Conservation (phyloP, 2,888 invertebrate species). For the Lithophane socia region DNA sequence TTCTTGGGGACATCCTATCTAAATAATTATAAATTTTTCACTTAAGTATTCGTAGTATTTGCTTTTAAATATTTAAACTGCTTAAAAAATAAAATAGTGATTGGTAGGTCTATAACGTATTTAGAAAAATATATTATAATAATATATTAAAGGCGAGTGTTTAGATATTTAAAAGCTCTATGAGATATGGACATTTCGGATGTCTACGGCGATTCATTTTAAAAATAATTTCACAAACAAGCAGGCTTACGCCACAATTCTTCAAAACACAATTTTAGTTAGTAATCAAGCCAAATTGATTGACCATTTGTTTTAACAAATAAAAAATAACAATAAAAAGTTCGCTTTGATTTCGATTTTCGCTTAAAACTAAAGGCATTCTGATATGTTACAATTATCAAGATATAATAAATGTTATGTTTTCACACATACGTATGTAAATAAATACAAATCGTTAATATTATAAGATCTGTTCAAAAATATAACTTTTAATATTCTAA, state of each 20-base stretch:
- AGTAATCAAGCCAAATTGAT: slow-evolving; percentile 17
- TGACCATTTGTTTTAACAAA: slow-evolving; percentile 44
- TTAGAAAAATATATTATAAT: slow-evolving; percentile 41
- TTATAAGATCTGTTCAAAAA: slow-evolving; percentile 47
- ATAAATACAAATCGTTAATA: slow-evolving; percentile 42
- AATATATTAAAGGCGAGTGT: slow-evolving; percentile 33
- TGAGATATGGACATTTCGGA: slow-evolving; percentile 57
- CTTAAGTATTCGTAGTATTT: slow-evolving; percentile 30
- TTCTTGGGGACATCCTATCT: slow-evolving; percentile 49
- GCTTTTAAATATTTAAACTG: slow-evolving; percentile 61
- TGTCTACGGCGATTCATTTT: slow-evolving; percentile 30
- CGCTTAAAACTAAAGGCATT: slow-evolving; percentile 69
- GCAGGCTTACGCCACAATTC: slow-evolving; percentile 19
- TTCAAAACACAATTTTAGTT: slow-evolving; percentile 39
- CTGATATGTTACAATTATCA: slow-evolving; percentile 64
- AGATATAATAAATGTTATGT: slow-evolving; percentile 18
- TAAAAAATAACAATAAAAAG: slow-evolving; percentile 72
- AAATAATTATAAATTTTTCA: slow-evolving; percentile 18
- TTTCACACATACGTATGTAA: slow-evolving; percentile 8
- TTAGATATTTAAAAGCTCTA: slow-evolving; percentile 60
- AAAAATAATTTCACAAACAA: slow-evolving; percentile 10
- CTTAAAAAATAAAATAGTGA: slow-evolving; percentile 32
- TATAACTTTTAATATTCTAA: slow-evolving; percentile 42
- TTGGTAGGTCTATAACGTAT: slow-evolving; percentile 23
- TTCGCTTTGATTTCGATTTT: slow-evolving; percentile 69